These are phyloP conservation scores for Takifugu bimaculatus DNA, from an alignment of 2,113 vertebrate species.

Conservation along the genomic window DNA sequence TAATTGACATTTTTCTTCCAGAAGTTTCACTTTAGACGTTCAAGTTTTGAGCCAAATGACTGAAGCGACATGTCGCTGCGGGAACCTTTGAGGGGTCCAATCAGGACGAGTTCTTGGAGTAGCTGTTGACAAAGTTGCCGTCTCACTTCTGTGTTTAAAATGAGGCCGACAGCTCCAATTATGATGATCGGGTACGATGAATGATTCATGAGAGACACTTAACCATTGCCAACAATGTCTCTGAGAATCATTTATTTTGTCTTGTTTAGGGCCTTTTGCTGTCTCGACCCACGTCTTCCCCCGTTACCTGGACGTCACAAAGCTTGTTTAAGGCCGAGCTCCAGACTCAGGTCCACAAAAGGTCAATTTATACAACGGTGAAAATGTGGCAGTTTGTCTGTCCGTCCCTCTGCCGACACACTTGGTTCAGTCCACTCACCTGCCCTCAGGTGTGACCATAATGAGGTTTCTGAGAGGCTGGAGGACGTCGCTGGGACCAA, in stretches of 20 bases:
- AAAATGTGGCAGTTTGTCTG: neutral
- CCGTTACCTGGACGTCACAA: too few species aligned
- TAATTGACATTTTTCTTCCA: slow-evolving; percentile 2
- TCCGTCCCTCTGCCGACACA: neutral
- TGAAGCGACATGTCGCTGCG: neutral
- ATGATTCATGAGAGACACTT: slow-evolving; percentile 2
- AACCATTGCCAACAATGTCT: neutral
- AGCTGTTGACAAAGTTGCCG: neutral
- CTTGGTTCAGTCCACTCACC: neutral
- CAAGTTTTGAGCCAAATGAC: neutral
- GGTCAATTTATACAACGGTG: too few species aligned
- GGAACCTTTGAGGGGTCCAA: neutral
- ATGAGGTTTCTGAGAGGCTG: too few species aligned
- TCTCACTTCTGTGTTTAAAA: neutral
- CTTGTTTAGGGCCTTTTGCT: too few species aligned
- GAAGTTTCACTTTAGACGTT: neutral
- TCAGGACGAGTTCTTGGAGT: neutral
- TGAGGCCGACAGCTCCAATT: slow-evolving; percentile 10
- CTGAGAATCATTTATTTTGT: slow-evolving; percentile 10
- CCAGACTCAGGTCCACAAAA: too few species aligned
- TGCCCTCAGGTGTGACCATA: neutral
- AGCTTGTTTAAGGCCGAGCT: too few species aligned
- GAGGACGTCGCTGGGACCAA: too few species aligned
- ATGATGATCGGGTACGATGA: slow-evolving; percentile 5
- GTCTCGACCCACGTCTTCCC: too few species aligned